These are phyloP conservation scores for Distichodus sexfasciatus DNA, from an alignment of 2,797 vertebrate species.

Conservation along the genomic window DNA sequence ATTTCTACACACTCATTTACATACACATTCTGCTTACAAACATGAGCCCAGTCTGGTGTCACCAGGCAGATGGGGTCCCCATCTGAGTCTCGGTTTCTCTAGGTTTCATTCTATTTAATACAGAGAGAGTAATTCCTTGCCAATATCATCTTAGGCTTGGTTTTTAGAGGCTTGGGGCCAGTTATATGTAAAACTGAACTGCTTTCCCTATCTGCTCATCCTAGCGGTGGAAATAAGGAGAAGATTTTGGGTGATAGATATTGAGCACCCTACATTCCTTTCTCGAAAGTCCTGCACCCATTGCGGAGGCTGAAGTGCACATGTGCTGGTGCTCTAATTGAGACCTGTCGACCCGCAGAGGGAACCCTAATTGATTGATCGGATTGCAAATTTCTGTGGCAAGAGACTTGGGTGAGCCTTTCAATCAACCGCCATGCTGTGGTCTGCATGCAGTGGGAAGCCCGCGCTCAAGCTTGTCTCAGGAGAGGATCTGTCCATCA, in stretches of 20 bases:
- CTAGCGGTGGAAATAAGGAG: neutral
- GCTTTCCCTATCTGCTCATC: no score
- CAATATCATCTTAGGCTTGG: no score
- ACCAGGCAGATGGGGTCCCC: no score
- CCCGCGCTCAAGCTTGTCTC: conserved; percentile 9
- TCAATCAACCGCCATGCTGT: conserved; percentile 23
- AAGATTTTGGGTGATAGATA: neutral
- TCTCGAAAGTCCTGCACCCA: neutral
- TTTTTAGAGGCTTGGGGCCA: no score
- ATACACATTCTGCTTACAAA: no score
- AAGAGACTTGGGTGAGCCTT: conserved; percentile 9
- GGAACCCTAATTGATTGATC: conserved; percentile 38
- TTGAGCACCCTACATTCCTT: conserved; percentile 1
- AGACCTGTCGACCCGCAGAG: conserved; percentile 15
- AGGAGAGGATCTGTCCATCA: conserved; percentile 11
- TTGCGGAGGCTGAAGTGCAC: neutral
- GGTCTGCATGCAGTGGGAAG: conserved; percentile 12
- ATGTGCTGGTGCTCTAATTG: conserved; percentile 6
- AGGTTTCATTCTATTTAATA: no score
- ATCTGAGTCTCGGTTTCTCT: no score
- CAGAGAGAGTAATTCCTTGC: no score
- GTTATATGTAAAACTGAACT: no score
- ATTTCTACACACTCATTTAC: no score
- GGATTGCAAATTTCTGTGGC: conserved; percentile 28
- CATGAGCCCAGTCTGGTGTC: no score